Conservation (phyloP, 2,113 vertebrate genomes). For the Scortum barcoo region DNA sequence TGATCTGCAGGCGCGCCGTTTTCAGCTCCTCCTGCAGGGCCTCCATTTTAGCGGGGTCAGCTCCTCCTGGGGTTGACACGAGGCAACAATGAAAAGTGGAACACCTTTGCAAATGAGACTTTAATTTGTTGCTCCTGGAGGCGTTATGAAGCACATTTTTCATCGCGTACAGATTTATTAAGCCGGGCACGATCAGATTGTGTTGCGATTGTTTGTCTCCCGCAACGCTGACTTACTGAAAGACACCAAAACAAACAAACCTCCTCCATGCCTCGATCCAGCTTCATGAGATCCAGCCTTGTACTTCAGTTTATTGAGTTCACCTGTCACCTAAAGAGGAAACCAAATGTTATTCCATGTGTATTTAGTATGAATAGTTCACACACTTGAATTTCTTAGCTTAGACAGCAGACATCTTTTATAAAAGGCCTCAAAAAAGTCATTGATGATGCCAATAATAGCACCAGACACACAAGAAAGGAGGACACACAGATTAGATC, state of each 20-base stretch:
- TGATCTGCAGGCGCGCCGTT: conserved; percentile 95
- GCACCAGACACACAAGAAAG: background rate
- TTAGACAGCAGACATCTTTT: conserved; percentile 5
- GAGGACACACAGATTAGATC: background rate
- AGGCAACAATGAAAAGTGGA: conserved; percentile 51
- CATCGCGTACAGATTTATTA: conserved; percentile 9
- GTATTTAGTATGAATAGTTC: background rate
- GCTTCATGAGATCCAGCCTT: conserved; percentile 91
- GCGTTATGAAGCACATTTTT: conserved; percentile 14
- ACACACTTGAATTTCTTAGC: background rate
- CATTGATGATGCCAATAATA: conserved; percentile 18
- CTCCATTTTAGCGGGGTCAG: conserved; percentile 90
- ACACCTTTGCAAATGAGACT: conserved; percentile 43
- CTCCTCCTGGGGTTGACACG: conserved; percentile 62
- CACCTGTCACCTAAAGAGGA: conserved; percentile 85
- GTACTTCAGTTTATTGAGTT: conserved; percentile 97
- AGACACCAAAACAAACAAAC: conserved; percentile 51
- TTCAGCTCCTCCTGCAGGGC: conserved; percentile 96
- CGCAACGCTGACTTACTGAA: background rate
- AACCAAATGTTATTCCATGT: conserved; percentile 35
- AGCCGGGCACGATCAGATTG: background rate
- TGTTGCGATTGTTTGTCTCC: background rate
- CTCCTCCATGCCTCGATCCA: conserved; percentile 77
- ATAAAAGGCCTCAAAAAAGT: conserved; percentile 20
- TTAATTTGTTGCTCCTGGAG: conserved; percentile 23